Evolutionary conservation across 2,113 vertebrate species (phyloP).

Genomic region (Toxotes chatareus): DNA sequence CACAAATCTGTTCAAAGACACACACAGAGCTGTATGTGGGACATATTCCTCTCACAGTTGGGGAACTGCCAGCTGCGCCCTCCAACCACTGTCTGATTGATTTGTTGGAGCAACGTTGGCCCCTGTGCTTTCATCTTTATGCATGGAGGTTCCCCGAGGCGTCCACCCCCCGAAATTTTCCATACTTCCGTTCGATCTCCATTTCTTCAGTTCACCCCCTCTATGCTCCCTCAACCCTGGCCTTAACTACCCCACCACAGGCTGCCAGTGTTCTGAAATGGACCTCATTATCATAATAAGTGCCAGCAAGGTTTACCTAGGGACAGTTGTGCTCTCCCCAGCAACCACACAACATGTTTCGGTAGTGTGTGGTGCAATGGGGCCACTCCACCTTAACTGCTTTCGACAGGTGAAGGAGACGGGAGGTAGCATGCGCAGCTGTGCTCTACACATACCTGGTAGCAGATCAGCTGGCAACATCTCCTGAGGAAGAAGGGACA

Average conservation of each 20-base stretch:
- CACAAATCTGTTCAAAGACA: conserved; percentile 9
- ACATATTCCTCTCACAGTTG: conserved; percentile 62
- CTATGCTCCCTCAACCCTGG: conserved; percentile 5
- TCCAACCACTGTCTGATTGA: conserved; percentile 73
- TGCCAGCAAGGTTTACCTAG: conserved; percentile 43
- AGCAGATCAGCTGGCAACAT: conserved; percentile 55
- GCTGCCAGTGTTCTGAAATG: conserved; percentile 49
- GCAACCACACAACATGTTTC: conserved; percentile 50
- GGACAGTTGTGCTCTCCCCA: conserved; percentile 49
- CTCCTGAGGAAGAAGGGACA: conserved; percentile 56
- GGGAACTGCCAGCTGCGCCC: conserved; percentile 57
- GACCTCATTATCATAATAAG: conserved; percentile 73
- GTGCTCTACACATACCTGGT: conserved; percentile 58
- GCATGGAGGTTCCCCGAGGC: conserved; percentile 51
- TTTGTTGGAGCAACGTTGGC: conserved; percentile 58
- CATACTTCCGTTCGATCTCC: conserved; percentile 41
- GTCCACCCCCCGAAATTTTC: conserved; percentile 3
- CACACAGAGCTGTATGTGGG: conserved; percentile 27
- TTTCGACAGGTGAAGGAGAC: conserved; percentile 71
- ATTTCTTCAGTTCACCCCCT: conserved; percentile 17
- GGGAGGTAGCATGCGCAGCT: conserved; percentile 58
- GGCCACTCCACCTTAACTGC: conserved; percentile 63
- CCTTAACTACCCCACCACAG: conserved; percentile 38
- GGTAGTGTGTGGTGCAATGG: conserved; percentile 25
- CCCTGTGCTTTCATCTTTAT: conserved; percentile 73